Conservation (phyloP, 92 coral and sea anemone genomes). For the Heliopora coerulea region DNA sequence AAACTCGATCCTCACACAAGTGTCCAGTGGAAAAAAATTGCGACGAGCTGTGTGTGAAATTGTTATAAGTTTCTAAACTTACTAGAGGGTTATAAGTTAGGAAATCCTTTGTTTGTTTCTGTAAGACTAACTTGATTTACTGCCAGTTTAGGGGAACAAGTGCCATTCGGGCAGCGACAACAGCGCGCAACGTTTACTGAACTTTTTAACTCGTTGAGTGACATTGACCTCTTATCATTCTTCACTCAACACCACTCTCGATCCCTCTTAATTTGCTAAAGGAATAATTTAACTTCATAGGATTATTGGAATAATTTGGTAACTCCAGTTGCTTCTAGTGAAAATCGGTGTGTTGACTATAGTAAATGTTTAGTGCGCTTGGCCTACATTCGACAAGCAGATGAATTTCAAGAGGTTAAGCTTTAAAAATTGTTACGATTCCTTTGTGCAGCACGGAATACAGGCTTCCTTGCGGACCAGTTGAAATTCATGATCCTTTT, state of each 20-base stretch:
- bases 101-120: background rate
- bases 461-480: too few species aligned
- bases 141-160: too few species aligned
- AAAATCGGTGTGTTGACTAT: too few species aligned
- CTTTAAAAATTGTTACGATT: too few species aligned
- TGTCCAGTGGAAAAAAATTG: too few species aligned
- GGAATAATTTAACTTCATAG: slow-evolving; percentile 7
- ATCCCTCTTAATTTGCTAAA: slow-evolving; percentile 22
- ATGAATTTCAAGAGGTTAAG: too few species aligned
- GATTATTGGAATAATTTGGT: background rate
- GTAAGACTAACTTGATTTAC: background rate
- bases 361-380: too few species aligned
- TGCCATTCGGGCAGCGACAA: too few species aligned
- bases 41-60: too few species aligned
- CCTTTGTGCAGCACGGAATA: too few species aligned
- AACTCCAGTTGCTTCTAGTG: background rate
- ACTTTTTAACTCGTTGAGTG: slow-evolving; percentile 33
- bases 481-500: slow-evolving; percentile 14
- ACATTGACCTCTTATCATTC: slow-evolving; percentile 30
- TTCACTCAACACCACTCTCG: slow-evolving; percentile 24
- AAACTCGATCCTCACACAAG: too few species aligned
- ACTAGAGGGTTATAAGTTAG: background rate
- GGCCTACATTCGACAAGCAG: too few species aligned
- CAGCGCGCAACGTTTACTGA: background rate
- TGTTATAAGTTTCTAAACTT: background rate